Conservation (phyloP, 2,797 vertebrate species). For the Steatocranus sp. region DNA sequence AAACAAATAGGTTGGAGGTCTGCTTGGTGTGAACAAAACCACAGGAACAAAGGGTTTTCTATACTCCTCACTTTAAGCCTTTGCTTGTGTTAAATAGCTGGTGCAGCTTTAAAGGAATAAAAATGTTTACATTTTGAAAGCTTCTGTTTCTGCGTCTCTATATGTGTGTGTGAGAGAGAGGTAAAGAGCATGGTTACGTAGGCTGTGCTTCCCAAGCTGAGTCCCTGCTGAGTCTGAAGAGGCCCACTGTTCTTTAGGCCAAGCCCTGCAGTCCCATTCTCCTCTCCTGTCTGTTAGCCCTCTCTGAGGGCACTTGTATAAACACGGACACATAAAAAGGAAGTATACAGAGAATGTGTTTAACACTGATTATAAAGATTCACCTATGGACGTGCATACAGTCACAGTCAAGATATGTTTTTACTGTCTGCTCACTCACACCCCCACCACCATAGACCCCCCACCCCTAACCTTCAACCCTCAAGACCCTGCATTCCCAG, state of each 20-base stretch:
- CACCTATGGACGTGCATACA: neutral
- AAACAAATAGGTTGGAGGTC: slow-evolving; percentile 3
- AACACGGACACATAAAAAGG: neutral
- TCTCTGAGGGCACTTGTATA: neutral
- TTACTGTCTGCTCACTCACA: slow-evolving; percentile 29
- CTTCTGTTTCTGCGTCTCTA: neutral
- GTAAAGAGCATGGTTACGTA: neutral
- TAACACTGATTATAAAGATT: neutral
- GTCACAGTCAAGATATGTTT: slow-evolving; percentile 51
- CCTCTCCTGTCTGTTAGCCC: slow-evolving; percentile 36
- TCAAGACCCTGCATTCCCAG: slow-evolving; percentile 67
- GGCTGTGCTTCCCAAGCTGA: slow-evolving; percentile 58
- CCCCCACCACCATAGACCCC: slow-evolving; percentile 3
- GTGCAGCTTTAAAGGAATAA: neutral
- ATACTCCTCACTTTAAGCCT: neutral
- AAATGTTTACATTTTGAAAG: neutral
- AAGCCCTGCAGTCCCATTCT: slow-evolving; percentile 54
- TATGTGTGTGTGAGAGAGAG: neutral
- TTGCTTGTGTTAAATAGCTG: neutral
- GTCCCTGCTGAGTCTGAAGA: slow-evolving; percentile 70
- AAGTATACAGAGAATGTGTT: neutral
- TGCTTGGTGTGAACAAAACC: neutral
- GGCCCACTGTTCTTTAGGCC: slow-evolving; percentile 61
- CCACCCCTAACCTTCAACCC: slow-evolving; percentile 58
- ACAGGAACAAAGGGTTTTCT: neutral